Base-by-base conservation (phyloP, 2,797 vertebrate genomes). In the Aldrovandia affinis region DNA sequence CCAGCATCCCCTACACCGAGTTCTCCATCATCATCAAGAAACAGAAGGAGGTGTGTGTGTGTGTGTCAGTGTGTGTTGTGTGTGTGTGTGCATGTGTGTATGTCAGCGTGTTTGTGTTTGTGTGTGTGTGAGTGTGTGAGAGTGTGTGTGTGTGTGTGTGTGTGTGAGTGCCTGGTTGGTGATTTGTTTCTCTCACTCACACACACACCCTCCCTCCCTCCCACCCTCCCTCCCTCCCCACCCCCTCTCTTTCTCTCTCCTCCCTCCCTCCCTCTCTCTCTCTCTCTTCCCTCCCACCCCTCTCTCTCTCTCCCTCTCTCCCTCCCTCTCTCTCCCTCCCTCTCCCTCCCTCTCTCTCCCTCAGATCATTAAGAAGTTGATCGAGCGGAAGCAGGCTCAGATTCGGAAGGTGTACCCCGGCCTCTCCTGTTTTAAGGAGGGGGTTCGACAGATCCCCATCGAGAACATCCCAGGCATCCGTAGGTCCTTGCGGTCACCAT, bases 1-100 rank as follows among this genome's bases (percentile, higher is more conserved):
- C 98, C 80, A 96, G 96, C 91, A 99, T 99, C 86, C 98, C 98
- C 0, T 99, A 99, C 92, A 99, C 98, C 0, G 98, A 99, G 92
- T 99, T 99, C 93, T 99, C 98, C 1, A 97, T 99, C 86, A 99
- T 99, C 90, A 99, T 99, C 91, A 99, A 99, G 93, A 99, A 99
- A 88, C 98, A 99, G 91, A 99, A 99, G 90, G 98, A 99, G 97
- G 98, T 99, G 86, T 65, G 89, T 83, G 36, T 68, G 18, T 81
- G 42, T 61, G 14, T 83, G 7, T 73, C 22, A 85, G 59, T 82
- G 25, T 36, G n/a, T n/a, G n/a, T n/a, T n/a, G n/a, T n/a, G 73
- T 78, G 20, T 81, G 47, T 54, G 52, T 73, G 14, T 65, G 63
- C 10, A 47, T 42, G 20, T 33, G 55, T 22, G n/a, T 61, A 0